These are phyloP conservation scores for Pelmatolapia mariae DNA, from an alignment of 2,113 vertebrate genomes.

Conservation along the genomic window DNA sequence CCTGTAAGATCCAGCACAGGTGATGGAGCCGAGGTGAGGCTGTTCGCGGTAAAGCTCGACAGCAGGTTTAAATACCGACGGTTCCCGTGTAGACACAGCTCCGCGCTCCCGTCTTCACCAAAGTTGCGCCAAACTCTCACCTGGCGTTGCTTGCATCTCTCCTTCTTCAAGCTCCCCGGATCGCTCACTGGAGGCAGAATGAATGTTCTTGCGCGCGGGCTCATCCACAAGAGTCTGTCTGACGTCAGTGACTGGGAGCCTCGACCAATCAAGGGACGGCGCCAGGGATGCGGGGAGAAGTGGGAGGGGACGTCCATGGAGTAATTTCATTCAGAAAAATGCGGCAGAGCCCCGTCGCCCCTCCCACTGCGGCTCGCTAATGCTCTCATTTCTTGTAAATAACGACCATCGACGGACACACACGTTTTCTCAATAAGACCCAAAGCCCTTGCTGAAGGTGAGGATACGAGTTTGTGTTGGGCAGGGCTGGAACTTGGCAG, in stretches of 20 bases:
- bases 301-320: constrained; percentile 3
- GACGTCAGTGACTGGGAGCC: constrained; percentile 66
- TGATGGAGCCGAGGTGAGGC: not conserved
- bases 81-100: not conserved
- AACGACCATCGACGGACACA: not conserved
- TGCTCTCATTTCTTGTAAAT: constrained; percentile 38
- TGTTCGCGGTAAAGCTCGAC: not conserved
- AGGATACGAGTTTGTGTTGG: not conserved
- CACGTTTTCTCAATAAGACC: not conserved
- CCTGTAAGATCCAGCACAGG: not conserved
- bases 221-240: constrained; percentile 47
- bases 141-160: not conserved
- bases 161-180: not conserved
- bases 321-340: constrained; percentile 85
- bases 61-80: not conserved
- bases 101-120: not conserved
- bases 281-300: constrained; percentile 9
- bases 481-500: not conserved
- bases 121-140: not conserved
- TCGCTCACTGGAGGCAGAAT: constrained; percentile 39
- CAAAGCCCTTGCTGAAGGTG: not conserved
- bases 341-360: constrained; percentile 68
- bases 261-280: constrained; percentile 45
- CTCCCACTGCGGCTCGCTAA: constrained; percentile 74
- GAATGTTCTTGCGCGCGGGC: constrained; percentile 43